Base-by-base conservation (phyloP, 1,140 invertebrate species). In the Bilobella aurantiaca region DNA sequence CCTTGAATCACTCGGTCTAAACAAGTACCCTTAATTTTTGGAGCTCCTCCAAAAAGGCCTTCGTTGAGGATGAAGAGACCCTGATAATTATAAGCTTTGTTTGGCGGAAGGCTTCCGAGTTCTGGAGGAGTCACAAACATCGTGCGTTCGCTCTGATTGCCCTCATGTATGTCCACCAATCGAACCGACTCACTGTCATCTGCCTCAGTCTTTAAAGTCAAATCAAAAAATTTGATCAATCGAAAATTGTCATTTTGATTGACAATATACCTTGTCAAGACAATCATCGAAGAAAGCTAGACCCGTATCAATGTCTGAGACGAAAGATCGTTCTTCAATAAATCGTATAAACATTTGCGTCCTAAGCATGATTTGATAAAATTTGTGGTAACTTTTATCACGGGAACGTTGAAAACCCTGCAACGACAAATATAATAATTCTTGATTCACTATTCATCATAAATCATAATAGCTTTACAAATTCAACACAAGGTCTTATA, bases 281-380 rank as follows among this genome's bases (percentile, higher is more conserved):
- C 95, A 98, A 76, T 99, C 94, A 78, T 99, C 96, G 76, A 99
- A 99, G 80, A 99, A 99, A 14, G 93, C 91, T 62, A 99, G 80
- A 69, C 86, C 86, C 18, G 84, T 83, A 80, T 98, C 93, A 77
- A 93, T 93, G 74, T 98, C 94, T 16, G 93, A 96, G 0, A 98
- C 92, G 80, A 99, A 98, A 73, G 93, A 97, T 37, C 96, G 83
- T 79, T 99, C 96, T 79, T 99, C 96, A 71, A 99, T 98, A 78
- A 99, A 99, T 47, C 93, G 86, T 65, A 92, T 96, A 77, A 98
- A 98, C 88, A 96, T 95, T 80, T 98, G 96, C 0, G 96, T 98
- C 75, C 86, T 88, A 78, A 93, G 88, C 73, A 97, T 77, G 69
- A 93, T 81, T 57, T 84, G 83, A 77, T 91, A 97, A 80, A 98